Evolutionary conservation across 2,113 vertebrate genomes (phyloP), one percentile per base, ranked within the genome.

Genomic region (Platysternon megacephalum): DNA sequence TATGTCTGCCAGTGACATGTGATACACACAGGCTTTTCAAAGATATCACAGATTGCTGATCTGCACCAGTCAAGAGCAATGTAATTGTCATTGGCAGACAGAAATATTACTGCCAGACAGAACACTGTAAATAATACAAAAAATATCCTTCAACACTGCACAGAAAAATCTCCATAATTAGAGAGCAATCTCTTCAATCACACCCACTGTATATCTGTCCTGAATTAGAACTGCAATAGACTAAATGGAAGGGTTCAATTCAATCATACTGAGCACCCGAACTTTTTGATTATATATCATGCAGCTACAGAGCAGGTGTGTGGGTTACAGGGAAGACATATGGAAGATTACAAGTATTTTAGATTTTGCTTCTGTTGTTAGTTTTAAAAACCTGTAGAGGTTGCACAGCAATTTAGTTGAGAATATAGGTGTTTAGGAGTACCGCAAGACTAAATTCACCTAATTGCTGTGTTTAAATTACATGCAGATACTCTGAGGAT

Each of bases 71-170:
- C 96, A 97, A 97, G 94, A 98, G 96, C 94, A 96, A 95, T 92
- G 90, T 92, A 96, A 95, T 97, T 97, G 95, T 96, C 96, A 94
- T 5, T 72, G 52, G 89, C 87, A 96, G 96, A 96, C 88, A 98
- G 94, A 98, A 98, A 96, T 97, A 97, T 95, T 97, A 93, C 94
- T 16, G 5, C 83, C 88, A 97, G 95, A 95, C 85, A 96, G 90
- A 97, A 93, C 74, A 95, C 46, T 91, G 92, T 97, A 98, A 98
- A 98, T 97, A 98, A 96, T 84, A 96, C 79, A 90, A 81, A 96
- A 93, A 92, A 17, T 0, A 19, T 88, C 86, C 55, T 96, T 55
- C 87, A 94, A 91, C 84, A 92, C 51, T 78, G 84, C 88, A 95
- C 24, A 14, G 74, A 93, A 87, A 97, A 96, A 96, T 97, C 86